Conservation (phyloP, 1,140 invertebrate species). For the Pachyrhynchus sulphureomaculatus region DNA sequence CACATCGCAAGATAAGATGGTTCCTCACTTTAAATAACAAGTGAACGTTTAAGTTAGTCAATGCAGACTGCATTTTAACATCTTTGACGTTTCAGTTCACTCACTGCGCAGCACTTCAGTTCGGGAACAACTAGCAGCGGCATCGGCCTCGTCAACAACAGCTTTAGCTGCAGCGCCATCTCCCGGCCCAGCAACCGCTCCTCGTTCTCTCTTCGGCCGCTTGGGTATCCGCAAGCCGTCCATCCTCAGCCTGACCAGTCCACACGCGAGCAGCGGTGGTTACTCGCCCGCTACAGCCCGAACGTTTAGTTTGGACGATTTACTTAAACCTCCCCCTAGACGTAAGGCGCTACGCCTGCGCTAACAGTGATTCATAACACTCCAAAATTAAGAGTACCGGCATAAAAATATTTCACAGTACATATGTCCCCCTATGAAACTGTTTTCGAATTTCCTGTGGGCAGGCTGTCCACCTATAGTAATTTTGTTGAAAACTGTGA, state of each 20-base stretch:
- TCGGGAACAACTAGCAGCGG: conserved; percentile 51
- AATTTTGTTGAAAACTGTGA: too few species aligned
- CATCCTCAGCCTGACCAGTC: conserved; percentile 69
- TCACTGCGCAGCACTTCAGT: conserved; percentile 49
- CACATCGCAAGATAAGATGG: neutral
- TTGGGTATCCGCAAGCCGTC: conserved; percentile 79
- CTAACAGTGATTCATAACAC: conserved; percentile 26
- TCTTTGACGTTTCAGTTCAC: conserved; percentile 18
- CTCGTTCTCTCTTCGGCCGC: conserved; percentile 69
- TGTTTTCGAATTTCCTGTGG: too few species aligned
- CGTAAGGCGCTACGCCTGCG: conserved; percentile 59
- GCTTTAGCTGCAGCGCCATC: conserved; percentile 49
- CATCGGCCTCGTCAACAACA: conserved; percentile 46
- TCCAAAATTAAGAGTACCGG: too few species aligned
- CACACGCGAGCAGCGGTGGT: conserved; percentile 54
- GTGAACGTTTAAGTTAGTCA: neutral
- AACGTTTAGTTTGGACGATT: conserved; percentile 81
- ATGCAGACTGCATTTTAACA: too few species aligned
- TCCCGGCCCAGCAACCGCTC: conserved; percentile 47
- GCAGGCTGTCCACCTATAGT: too few species aligned
- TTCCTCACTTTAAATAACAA: neutral
- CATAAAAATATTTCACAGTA: too few species aligned
- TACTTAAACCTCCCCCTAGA: conserved; percentile 71
- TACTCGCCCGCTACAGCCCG: conserved; percentile 56
- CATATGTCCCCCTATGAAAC: neutral